Conservation (phyloP, 1,140 invertebrate genomes). For the Phymastichus coffea region DNA sequence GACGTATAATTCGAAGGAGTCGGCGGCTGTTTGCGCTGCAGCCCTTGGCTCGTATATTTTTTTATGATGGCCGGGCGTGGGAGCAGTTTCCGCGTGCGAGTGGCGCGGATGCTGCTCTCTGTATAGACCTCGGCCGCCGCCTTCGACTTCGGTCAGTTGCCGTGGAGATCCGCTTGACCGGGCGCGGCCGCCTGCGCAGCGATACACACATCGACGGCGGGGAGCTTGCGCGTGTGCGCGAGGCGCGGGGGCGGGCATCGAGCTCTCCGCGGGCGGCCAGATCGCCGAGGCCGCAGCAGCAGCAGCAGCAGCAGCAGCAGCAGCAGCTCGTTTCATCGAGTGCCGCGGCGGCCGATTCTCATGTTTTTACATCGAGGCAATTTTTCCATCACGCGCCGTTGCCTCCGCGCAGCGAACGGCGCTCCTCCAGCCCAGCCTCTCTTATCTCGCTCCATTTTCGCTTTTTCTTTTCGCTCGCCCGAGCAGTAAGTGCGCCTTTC, state of each 20-base stretch:
- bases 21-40: constrained; percentile 20
- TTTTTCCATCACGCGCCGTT: constrained; percentile 56
- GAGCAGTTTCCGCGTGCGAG: constrained; percentile 16
- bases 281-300: no score
- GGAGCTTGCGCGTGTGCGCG: not conserved
- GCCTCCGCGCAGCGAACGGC: constrained; percentile 38
- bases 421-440: constrained; percentile 37
- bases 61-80: constrained; percentile 49
- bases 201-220: no score
- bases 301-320: constrained; percentile 30
- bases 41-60: constrained; percentile 48
- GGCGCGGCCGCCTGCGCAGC: no score
- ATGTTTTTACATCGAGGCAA: constrained; percentile 60
- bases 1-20: constrained; percentile 48
- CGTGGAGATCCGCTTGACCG: no score
- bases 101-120: constrained; percentile 43
- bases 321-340: constrained; percentile 51
- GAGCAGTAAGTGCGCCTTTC: constrained; percentile 33
- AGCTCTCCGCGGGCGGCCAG: constrained; percentile 14
- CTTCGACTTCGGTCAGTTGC: no score
- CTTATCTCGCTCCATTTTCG: constrained; percentile 9
- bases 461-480: constrained; percentile 27
- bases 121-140: no score
- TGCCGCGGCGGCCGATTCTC: constrained; percentile 49
- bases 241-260: constrained; percentile 6